Base-by-base conservation (phyloP, 35 echinoderm and acorn worm species). In the Hemicentrotus pulcherrimus region DNA sequence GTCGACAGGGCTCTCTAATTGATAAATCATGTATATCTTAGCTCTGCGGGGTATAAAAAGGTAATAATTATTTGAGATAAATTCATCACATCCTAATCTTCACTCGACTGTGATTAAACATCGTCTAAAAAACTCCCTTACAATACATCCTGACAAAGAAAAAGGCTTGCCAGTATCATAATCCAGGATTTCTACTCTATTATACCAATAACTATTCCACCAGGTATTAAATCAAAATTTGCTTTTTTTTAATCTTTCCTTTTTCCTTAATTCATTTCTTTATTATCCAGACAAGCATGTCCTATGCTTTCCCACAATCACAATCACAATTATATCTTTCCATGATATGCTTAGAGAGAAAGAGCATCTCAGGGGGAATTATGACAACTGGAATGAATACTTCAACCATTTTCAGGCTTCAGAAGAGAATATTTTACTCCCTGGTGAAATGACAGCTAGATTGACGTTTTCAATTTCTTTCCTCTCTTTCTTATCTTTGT, bases 1-100 rank as follows among this genome's bases (percentile, higher is more conserved):
- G 88, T 90, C 88, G 46, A 33, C 32, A 90, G 14, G 88, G 32
- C 88, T 32, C 88, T 90, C 88, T 90, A 90, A 90, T 90, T 90
- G 88, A 90, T 90, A 90, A 90, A 47, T 90, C 88, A 90, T 90
- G 88, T 45, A 90, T 90, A 90, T 90, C 12, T 7, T 30, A 18
- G n/a, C 88, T 18, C 88, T 90, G 88, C 32, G 32, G 88, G 46
- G 32, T 32, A 90, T 22, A 18, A 78, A 78, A 78, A 78, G 65
- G 65, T 78, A 78, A 78, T 78, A 78, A 78, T 78, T 78, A 78
- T 78, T 78, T 78, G 65, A 78, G 65, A 78, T 78, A 78, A 78
- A 78, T 78, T 78, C 65, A 78, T 78, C 65, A 78, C 65, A 78
- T 78, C 65, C 65, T 78, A 28, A 78, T 78, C 65, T 28, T 78